phyloP scores from a whole-genome alignment of 2,888 invertebrate genomes.

The Boloria selene region DNA sequence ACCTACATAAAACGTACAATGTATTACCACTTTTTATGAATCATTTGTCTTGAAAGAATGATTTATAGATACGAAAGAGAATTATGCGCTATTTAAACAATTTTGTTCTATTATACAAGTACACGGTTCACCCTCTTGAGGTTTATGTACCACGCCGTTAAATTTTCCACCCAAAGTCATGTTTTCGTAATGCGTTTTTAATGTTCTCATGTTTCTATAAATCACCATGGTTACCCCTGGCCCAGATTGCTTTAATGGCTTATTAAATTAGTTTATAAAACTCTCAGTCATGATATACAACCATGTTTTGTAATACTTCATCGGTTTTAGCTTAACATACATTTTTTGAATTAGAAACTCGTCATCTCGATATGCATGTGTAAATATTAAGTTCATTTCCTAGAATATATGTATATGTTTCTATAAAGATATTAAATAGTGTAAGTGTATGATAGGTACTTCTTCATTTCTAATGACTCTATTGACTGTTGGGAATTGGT shows the following conservation, averaged over 20 bases:
- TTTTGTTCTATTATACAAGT: conserved; percentile 49
- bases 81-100: conserved; percentile 27
- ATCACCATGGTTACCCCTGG: conserved; percentile 77
- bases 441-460: too few species aligned
- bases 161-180: conserved; percentile 78
- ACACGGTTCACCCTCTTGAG: conserved; percentile 64
- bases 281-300: conserved; percentile 42
- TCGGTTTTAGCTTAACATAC: not conserved
- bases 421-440: too few species aligned
- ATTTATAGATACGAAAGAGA: conserved; percentile 15
- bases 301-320: conserved; percentile 16
- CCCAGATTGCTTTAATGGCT: conserved; percentile 81
- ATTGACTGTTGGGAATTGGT: too few species aligned
- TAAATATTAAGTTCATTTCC: too few species aligned
- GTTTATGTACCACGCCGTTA: conserved; percentile 68
- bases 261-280: conserved; percentile 70
- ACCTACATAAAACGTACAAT: too few species aligned
- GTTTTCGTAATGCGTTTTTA: conserved; percentile 82
- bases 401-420: too few species aligned
- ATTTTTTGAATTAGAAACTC: too few species aligned
- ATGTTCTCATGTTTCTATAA: conserved; percentile 82
- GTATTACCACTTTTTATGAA: not conserved
- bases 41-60: not conserved
- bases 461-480: too few species aligned
- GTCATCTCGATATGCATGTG: too few species aligned